A percentile compares a stretch with the other conserved stretches of the same genome.
Evolutionary conservation across 2,888 invertebrate genomes (phyloP).

Genomic region (Chalcosyrphus nemorum): DNA sequence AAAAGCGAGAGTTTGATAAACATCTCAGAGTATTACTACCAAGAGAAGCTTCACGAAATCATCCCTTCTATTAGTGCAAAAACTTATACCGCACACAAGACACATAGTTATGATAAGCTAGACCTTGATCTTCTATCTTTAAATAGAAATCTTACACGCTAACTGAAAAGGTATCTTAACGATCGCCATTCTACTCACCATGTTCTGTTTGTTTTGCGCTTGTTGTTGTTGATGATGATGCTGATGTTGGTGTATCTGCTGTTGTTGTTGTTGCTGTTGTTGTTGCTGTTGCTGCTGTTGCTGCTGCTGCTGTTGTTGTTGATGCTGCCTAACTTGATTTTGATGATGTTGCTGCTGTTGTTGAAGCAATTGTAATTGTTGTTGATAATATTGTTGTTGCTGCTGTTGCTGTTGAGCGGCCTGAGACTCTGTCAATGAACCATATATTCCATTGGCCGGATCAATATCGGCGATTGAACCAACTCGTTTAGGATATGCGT

Average conservation of each 20-base stretch:
- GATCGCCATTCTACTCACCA: constrained; percentile 76
- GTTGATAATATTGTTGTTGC: constrained; percentile 72
- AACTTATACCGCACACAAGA: no score
- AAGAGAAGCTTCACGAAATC: no score
- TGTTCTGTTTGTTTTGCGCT: constrained; percentile 75
- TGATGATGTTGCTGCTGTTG: constrained; percentile 75
- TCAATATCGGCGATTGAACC: constrained; percentile 98
- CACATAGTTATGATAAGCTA: no score
- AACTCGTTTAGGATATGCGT: constrained; percentile 85
- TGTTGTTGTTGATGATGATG: constrained; percentile 75
- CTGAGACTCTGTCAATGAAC: constrained; percentile 83
- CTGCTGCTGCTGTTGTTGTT: constrained; percentile 74
- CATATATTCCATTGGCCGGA: constrained; percentile 94
- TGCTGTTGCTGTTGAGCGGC: constrained; percentile 81
- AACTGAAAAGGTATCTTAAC: no score
- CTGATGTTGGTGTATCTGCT: constrained; percentile 75
- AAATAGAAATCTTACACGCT: constrained; percentile 14
- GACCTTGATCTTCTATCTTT: no score
- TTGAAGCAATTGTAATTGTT: constrained; percentile 70
- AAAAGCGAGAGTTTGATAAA: no score
- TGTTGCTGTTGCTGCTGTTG: constrained; percentile 73
- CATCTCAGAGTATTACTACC: no score
- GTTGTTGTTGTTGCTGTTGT: constrained; percentile 74
- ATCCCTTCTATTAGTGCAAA: no score
- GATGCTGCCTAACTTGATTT: constrained; percentile 68